Percentiles rank a stretch among this genome's conserved stretches.
Evolutionary conservation across 2,797 vertebrate species (phyloP).

Genomic region (Alauda arvensis): DNA sequence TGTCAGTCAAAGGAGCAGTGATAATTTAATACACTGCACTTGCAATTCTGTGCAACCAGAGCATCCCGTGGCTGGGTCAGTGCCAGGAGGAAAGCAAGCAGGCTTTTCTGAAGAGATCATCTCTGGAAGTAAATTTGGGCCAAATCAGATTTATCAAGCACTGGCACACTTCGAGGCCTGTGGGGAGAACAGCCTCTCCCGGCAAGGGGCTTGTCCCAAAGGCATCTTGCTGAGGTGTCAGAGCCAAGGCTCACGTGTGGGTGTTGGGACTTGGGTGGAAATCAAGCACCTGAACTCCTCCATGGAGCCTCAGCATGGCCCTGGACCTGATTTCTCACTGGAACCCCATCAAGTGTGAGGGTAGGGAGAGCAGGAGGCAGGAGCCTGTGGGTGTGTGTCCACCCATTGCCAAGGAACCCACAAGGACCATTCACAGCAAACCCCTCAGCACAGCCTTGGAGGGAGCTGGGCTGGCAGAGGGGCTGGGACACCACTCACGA

Average conservation of each 20-base stretch:
- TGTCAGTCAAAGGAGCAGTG: not conserved
- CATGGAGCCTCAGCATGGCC: not conserved
- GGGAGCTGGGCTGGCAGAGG: fast-evolving
- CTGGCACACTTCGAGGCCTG: not conserved
- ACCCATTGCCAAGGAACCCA: not conserved
- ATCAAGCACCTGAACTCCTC: not conserved
- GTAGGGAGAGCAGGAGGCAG: not conserved
- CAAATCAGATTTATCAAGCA: not conserved
- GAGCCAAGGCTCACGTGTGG: fast-evolving
- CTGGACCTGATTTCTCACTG: not conserved
- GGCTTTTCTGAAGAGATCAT: fast-evolving
- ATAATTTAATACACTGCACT: not conserved
- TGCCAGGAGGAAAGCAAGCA: slow-evolving; percentile 6
- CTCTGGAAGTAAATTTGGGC: not conserved
- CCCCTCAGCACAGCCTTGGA: fast-evolving
- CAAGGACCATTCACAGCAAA: not conserved
- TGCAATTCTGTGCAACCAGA: not conserved
- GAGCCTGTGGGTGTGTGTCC: not conserved
- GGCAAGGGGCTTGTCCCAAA: not conserved
- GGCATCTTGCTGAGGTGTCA: not conserved
- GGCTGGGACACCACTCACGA: not conserved
- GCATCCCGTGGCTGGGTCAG: not conserved
- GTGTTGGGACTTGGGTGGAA: not conserved
- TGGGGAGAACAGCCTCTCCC: not conserved
- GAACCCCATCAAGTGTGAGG: not conserved